Evolutionary conservation across 30 jellyfish, hydroid and myxozoan genomes (phyloP).

Genomic region (Catostylus mosaicus): DNA sequence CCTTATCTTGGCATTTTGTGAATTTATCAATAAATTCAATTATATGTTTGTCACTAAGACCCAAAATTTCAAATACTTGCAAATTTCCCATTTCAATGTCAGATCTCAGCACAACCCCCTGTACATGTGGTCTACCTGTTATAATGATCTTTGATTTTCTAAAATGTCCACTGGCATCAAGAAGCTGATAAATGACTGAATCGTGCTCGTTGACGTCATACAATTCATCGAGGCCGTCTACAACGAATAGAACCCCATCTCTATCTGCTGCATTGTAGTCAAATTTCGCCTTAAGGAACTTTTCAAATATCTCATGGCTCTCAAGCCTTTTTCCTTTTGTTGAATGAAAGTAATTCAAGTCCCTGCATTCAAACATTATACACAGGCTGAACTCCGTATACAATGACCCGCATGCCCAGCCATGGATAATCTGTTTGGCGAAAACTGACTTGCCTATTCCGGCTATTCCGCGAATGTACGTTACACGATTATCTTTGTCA

Average conservation of each 20-base stretch:
- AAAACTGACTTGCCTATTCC: not conserved
- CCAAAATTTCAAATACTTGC: not conserved
- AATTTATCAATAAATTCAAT: not conserved
- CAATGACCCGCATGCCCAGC: not conserved
- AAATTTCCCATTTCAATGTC: not conserved
- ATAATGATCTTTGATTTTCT: not conserved
- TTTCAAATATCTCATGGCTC: not conserved
- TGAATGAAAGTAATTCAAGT: not conserved
- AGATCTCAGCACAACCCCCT: not conserved
- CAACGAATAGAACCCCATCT: not conserved
- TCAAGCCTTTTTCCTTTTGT: not conserved
- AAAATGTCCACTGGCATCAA: not conserved
- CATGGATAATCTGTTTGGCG: not conserved
- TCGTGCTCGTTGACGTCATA: not conserved
- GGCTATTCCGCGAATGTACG: not conserved
- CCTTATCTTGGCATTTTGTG: not conserved
- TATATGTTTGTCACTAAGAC: not conserved
- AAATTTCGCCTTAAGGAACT: not conserved
- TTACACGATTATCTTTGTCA: not conserved
- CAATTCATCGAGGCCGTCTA: not conserved
- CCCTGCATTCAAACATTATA: not conserved
- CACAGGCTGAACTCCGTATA: not conserved
- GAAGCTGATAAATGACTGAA: not conserved
- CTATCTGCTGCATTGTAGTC: not conserved
- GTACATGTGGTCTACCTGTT: not conserved